Evolutionary conservation across 2,888 invertebrate species (phyloP).

Genomic region (Chromoteleia sp.): DNA sequence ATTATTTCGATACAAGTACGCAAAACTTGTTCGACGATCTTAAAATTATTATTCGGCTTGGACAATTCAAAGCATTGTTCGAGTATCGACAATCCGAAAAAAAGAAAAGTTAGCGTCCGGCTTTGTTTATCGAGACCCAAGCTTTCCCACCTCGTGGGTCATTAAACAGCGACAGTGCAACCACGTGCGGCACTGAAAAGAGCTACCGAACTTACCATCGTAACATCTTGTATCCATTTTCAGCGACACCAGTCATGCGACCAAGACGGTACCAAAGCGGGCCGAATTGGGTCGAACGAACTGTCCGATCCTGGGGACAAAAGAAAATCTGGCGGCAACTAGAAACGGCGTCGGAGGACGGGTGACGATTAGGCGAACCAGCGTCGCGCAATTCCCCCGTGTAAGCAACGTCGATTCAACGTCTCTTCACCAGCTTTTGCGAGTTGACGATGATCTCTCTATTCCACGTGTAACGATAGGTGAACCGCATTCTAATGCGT

Average conservation of each 20-base stretch:
- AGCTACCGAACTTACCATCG: constrained; percentile 77
- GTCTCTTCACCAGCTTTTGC: constrained; percentile 96
- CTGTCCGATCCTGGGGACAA: background rate
- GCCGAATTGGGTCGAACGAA: constrained; percentile 33
- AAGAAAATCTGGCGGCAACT: constrained; percentile 8
- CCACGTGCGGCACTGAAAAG: constrained; percentile 46
- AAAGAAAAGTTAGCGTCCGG: no score
- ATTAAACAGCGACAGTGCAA: background rate
- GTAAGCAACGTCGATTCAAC: constrained; percentile 86
- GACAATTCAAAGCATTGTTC: no score
- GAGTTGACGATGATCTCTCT: constrained; percentile 96
- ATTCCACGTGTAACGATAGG: constrained; percentile 96
- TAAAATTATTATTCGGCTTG: no score
- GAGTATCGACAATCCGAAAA: no score
- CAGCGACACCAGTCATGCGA: constrained; percentile 46
- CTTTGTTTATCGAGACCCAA: no score
- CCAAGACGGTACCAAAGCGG: constrained; percentile 21
- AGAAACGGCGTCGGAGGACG: constrained; percentile 34
- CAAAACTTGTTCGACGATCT: no score
- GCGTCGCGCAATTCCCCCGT: constrained; percentile 63
- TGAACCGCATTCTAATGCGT: constrained; percentile 89
- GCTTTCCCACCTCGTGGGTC: constrained; percentile 1
- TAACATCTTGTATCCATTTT: constrained; percentile 82
- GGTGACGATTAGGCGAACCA: constrained; percentile 53
- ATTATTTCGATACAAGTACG: no score